Evolutionary conservation across 2,888 invertebrate genomes (phyloP).

Genomic region (Phrixothrix hirtus): DNA sequence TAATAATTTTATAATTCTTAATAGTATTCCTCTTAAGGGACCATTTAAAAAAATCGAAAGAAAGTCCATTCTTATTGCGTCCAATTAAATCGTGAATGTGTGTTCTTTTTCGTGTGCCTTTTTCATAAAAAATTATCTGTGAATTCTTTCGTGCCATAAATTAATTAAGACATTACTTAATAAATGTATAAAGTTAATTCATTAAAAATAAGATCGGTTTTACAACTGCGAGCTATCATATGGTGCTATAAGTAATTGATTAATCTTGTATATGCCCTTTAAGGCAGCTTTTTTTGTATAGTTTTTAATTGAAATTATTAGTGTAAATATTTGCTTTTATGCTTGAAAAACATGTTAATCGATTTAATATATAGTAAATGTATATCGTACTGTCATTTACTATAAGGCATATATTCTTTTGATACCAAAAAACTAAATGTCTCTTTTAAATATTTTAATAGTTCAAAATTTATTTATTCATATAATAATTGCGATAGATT

Average conservation of each 20-base stretch:
- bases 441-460: too few species aligned
- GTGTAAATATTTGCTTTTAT: slow-evolving; percentile 1
- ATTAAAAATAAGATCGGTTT: slow-evolving; percentile 4
- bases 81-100: slow-evolving; percentile 17
- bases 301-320: background rate
- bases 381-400: slow-evolving; percentile 7
- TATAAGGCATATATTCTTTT: background rate
- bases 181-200: background rate
- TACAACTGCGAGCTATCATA: slow-evolving; percentile 17
- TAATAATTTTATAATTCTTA: too few species aligned
- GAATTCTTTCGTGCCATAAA: slow-evolving; percentile 43
- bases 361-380: background rate
- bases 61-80: slow-evolving; percentile 22
- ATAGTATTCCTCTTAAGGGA: slow-evolving; percentile 38
- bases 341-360: slow-evolving; percentile 7
- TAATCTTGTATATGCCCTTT: slow-evolving; percentile 15
- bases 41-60: slow-evolving; percentile 32
- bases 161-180: slow-evolving; percentile 5
- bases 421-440: background rate
- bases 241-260: slow-evolving; percentile 23
- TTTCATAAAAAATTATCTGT: slow-evolving; percentile 30
- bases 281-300: slow-evolving; percentile 19
- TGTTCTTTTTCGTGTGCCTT: slow-evolving; percentile 13
- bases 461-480: too few species aligned
- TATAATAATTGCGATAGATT: too few species aligned